Evolutionary conservation across 2,797 vertebrate species (phyloP).

Genomic region (Caiman crocodilus): DNA sequence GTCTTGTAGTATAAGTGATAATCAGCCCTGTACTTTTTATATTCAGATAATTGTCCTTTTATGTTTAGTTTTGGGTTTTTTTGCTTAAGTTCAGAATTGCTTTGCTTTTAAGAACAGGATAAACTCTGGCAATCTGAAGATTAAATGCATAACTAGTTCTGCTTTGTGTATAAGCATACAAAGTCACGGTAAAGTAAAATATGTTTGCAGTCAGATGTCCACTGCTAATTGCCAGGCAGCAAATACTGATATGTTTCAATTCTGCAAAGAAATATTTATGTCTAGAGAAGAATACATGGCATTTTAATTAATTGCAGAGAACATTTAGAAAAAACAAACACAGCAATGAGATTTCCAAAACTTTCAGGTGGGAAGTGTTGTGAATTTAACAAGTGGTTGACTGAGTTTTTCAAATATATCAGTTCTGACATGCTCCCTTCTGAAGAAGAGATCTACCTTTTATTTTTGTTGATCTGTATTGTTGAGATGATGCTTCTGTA

Average conservation of each 20-base stretch:
- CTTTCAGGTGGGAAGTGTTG: background rate
- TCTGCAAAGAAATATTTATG: rapidly evolving
- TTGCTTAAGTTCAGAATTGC: background rate
- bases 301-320: background rate
- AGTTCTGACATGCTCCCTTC: background rate
- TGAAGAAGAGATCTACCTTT: background rate
- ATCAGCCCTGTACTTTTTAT: background rate
- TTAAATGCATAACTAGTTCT: background rate
- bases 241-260: background rate
- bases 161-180: background rate
- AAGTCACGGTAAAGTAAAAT: background rate
- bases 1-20: background rate
- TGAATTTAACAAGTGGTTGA: background rate
- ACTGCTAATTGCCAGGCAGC: background rate
- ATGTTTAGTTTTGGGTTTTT: background rate
- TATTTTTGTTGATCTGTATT: background rate
- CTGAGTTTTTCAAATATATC: background rate
- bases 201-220: background rate
- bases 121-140: background rate
- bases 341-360: background rate
- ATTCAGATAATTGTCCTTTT: background rate
- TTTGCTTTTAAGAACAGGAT: background rate
- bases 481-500: background rate
- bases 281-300: background rate
- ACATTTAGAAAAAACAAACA: background rate